Base-by-base conservation (phyloP, 1,140 invertebrate species). In the Aphelenchoides besseyi region DNA sequence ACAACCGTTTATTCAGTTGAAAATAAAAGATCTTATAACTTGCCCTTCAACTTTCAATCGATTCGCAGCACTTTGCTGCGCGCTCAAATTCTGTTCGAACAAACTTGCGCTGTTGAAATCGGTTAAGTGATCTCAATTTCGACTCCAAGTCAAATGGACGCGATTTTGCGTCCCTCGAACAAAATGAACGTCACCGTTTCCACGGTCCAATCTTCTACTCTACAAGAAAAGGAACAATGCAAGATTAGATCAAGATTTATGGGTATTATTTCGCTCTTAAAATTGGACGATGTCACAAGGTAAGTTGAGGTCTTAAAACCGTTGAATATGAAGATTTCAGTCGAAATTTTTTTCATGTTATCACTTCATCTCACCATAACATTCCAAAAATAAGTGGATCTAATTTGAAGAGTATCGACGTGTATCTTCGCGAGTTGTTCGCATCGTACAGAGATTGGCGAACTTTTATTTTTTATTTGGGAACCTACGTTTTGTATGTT, bases 271-370 rank as follows among this genome's bases (percentile, higher is more conserved):
- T n/a, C 37, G 5, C 37, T 59, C 18, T 59, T 59, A 8, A 5
- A 18, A 33, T 23, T 59, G 5, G 55, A 59, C 18, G 55, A 59
- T 28, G 26, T 33, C 12, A 59, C 32, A 5, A 59, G 55, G 55
- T 59, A 8, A 8, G n/a, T n/a, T n/a, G n/a, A n/a, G n/a, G 5
- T 41, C 5, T 41, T 41, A 41, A 8, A 41, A 41, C 23, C 18
- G 5, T 59, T 59, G 18, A 33, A 18, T 59, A 8, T 23, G 18
- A 29, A 5, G 18, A 8, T 48, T 48, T 33, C 18, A 59, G 55
- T 33, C 55, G 55, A 59, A 5, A 59, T 23, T 33, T 59, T 59
- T 23, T 59, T 28, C 5, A 59, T 23, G 18, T 59, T 12, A 59
- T 59, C 55, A 33, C 5, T 12, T 33, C n/a, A n/a, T n/a, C n/a